These are phyloP conservation scores for Calliscelio sp. DNA, from an alignment of 2,888 invertebrate genomes.

Conservation along the genomic window DNA sequence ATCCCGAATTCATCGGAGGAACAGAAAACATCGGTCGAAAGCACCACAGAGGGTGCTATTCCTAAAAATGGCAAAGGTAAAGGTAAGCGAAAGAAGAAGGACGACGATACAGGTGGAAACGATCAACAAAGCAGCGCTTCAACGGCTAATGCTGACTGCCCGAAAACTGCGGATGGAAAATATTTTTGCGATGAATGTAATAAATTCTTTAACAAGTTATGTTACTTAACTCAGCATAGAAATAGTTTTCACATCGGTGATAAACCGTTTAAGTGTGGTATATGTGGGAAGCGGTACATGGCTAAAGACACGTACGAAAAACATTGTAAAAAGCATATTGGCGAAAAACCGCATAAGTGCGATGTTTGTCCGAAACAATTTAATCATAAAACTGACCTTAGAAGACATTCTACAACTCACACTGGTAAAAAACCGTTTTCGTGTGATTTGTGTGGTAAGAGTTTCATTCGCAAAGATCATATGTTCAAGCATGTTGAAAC, in stretches of 20 bases:
- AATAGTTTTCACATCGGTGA: constrained; percentile 95
- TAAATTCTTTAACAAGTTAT: constrained; percentile 94
- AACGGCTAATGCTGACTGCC: too few species aligned
- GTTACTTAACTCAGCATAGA: constrained; percentile 96
- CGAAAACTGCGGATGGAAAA: too few species aligned
- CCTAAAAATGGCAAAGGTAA: too few species aligned
- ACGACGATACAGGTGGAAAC: too few species aligned
- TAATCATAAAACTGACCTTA: constrained; percentile 95
- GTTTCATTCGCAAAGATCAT: constrained; percentile 96
- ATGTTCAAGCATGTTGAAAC: constrained; percentile 95
- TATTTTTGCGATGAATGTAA: constrained; percentile 94
- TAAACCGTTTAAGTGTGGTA: constrained; percentile 93
- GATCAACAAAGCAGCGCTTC: too few species aligned
- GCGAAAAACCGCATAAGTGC: constrained; percentile 95
- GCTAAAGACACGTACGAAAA: constrained; percentile 90
- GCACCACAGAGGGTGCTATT: too few species aligned
- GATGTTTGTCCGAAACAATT: constrained; percentile 94
- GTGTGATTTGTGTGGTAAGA: constrained; percentile 94
- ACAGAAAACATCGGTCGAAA: too few species aligned
- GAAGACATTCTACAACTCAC: constrained; percentile 93
- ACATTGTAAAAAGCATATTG: constrained; percentile 92
- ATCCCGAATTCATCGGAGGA: too few species aligned
- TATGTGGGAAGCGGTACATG: constrained; percentile 94
- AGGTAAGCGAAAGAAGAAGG: too few species aligned
- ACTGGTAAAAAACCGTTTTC: constrained; percentile 94